These are phyloP conservation scores for Pheosia gnoma DNA, from an alignment of 2,888 invertebrate species.

Conservation along the genomic window DNA sequence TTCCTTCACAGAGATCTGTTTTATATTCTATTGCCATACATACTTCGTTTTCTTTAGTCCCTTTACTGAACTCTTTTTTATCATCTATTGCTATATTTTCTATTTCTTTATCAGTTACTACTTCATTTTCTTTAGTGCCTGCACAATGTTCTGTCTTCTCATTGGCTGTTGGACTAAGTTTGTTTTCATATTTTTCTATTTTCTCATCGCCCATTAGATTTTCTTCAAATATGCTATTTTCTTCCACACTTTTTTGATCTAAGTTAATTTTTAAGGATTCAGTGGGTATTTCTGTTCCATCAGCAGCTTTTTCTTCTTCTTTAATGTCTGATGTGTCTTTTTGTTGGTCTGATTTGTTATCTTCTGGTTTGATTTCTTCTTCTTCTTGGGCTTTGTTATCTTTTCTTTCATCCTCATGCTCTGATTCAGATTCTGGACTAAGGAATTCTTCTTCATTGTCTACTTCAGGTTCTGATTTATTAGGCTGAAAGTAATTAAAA, in stretches of 20 bases:
- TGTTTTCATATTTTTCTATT: conserved; percentile 5
- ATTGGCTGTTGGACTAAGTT: no score
- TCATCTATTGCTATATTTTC: conserved; percentile 8
- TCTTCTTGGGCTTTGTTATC: conserved; percentile 30
- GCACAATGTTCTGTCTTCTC: no score
- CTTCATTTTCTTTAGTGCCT: not conserved
- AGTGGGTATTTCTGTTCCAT: not conserved
- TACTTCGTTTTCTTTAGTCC: not conserved
- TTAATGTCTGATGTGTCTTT: conserved; percentile 20
- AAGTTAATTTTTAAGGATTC: not conserved
- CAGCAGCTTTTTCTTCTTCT: conserved; percentile 12
- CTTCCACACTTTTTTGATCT: conserved; percentile 14
- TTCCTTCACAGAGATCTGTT: not conserved
- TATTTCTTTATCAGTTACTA: conserved; percentile 13
- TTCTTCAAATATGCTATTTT: conserved; percentile 13
- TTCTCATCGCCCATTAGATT: conserved; percentile 17
- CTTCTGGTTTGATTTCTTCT: conserved; percentile 17
- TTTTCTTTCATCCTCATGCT: conserved; percentile 63
- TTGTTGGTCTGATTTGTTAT: conserved; percentile 17
- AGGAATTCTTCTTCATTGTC: conserved; percentile 79
- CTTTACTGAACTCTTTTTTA: conserved; percentile 11
- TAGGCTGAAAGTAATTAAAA: conserved; percentile 42
- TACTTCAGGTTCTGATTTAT: conserved; percentile 57
- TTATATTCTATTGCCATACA: not conserved
- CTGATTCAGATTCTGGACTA: conserved; percentile 76